These are phyloP conservation scores for Tor tambroides DNA, from an alignment of 2,113 vertebrate species.

Conservation along the genomic window DNA sequence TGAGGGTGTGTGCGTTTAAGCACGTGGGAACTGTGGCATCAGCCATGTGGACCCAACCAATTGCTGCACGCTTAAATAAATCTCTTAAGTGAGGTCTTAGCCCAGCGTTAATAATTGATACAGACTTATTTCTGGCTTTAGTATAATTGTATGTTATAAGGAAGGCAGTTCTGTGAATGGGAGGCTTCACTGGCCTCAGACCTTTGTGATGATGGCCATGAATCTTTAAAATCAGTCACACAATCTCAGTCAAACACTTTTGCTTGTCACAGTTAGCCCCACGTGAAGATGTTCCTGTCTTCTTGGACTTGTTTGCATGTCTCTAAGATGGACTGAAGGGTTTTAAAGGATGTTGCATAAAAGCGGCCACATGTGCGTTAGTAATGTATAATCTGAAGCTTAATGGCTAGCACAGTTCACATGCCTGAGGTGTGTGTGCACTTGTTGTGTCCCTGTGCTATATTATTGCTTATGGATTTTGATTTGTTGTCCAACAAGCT, in stretches of 20 bases:
- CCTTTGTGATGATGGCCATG: neutral
- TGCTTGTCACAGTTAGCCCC: neutral
- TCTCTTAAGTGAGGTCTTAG: neutral
- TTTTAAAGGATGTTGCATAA: conserved; percentile 3
- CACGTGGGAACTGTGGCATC: conserved; percentile 4
- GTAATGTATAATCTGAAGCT: neutral
- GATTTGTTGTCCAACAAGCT: neutral
- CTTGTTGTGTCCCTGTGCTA: neutral
- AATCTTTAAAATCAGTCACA: neutral
- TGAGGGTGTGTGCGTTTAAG: neutral
- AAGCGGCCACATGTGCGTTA: neutral
- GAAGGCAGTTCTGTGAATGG: neutral
- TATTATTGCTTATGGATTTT: neutral
- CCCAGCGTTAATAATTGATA: conserved; percentile 6
- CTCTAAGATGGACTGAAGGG: neutral
- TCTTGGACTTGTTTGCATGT: neutral
- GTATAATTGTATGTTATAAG: neutral
- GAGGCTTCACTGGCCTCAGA: neutral
- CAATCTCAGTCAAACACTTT: neutral
- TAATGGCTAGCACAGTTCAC: neutral
- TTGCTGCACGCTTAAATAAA: neutral
- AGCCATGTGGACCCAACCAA: neutral
- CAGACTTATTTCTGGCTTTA: neutral
- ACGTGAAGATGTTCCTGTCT: neutral
- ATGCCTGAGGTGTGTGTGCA: neutral